Evolutionary conservation across 2,113 vertebrate species (phyloP).

Genomic region (Spea bombifrons): DNA sequence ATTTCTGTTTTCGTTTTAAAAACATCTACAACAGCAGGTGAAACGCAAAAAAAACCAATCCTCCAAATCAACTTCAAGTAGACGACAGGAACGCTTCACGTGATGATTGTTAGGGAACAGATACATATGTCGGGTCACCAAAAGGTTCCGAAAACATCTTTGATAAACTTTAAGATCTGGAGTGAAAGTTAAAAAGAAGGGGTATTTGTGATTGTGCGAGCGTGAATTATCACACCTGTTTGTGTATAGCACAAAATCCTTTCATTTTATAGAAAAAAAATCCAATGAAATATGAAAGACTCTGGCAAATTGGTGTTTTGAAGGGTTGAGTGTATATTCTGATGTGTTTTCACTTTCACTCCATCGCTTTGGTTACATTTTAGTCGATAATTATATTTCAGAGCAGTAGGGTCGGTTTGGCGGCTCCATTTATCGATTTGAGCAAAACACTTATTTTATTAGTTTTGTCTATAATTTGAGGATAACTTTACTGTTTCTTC

Average conservation of each 20-base stretch:
- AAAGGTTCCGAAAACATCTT: neutral
- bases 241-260: neutral
- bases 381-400: too few relatives aligned
- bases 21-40: neutral
- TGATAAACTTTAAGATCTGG: neutral
- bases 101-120: neutral
- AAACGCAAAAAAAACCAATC: neutral
- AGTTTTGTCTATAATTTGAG: too few relatives aligned
- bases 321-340: neutral
- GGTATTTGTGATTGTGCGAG: neutral
- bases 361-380: too few relatives aligned
- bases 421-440: too few relatives aligned
- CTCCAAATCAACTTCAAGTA: neutral
- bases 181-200: neutral
- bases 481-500: too few relatives aligned
- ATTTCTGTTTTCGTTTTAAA: too few relatives aligned
- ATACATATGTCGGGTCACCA: slow-evolving; percentile 5
- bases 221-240: neutral
- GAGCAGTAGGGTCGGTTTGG: too few relatives aligned
- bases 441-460: too few relatives aligned
- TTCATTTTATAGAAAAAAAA: neutral
- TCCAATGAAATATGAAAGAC: neutral
- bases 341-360: neutral
- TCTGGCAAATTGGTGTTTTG: neutral
- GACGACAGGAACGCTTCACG: neutral